Base-by-base conservation (phyloP, 2,797 vertebrate genomes). In the Karalla daura region DNA sequence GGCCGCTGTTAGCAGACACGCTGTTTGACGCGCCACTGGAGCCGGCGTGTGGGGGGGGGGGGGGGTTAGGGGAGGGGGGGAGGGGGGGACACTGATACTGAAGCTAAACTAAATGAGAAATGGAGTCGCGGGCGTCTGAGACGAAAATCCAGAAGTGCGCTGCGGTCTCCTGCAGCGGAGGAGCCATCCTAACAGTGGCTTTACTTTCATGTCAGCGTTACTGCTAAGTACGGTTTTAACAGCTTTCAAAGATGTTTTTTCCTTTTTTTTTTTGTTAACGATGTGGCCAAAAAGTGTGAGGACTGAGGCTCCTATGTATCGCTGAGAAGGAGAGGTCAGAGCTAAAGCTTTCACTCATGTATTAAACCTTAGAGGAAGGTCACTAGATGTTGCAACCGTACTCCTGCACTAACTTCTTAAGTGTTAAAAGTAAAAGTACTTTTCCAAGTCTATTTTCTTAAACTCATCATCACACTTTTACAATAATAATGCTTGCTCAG, bases 1-100 rank as follows among this genome's bases (percentile, higher is more conserved):
- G 41, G 82, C 61, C 14, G 58, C 70, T 23, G 60, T 63, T 73
- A 77, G 66, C 75, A 79, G 77, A 84, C 71, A 63, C 30, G 1
- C 39, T 35, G 72, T 69, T 60, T 54, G 61, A 74, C 70, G 25
- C n/a, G n/a, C n/a, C n/a, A n/a, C n/a, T n/a, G n/a, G n/a, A n/a
- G n/a, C n/a, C n/a, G n/a, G n/a, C n/a, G n/a, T 50, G 64, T n/a
- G 3, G 5, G n/a, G n/a, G n/a, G n/a, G n/a, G n/a, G n/a, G n/a
- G n/a, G n/a, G n/a, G n/a, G n/a, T 59, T 46, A 21, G 5, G 69
- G 45, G 50, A 71, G 45, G 50, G 5, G 14, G 66, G 50, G 40
- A 28, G 24, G n/a, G n/a, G 2, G 39, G 46, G n/a, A n/a, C n/a
- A n/a, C 50, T 44, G 61, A 65, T 33, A 37, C 41, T 40, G 44